These are phyloP conservation scores for Dascyllus trimaculatus DNA, from an alignment of 2,113 vertebrate species.

Conservation along the genomic window DNA sequence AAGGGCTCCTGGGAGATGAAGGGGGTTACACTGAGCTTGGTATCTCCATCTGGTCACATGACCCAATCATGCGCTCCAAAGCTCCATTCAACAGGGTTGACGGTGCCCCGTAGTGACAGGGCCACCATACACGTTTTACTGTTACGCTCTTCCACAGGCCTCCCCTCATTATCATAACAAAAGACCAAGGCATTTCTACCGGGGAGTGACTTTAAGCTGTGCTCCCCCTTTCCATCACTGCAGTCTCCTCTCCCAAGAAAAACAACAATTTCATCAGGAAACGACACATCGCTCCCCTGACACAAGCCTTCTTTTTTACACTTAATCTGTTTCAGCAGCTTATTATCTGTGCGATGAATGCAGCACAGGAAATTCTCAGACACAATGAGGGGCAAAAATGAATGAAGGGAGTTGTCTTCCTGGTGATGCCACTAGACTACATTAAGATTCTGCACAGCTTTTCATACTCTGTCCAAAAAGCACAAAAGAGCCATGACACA, in stretches of 20 bases:
- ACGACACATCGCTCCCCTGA: conserved; percentile 26
- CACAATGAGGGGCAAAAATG: not conserved
- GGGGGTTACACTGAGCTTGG: conserved; percentile 63
- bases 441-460: conserved; percentile 58
- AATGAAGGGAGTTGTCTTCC: conserved; percentile 6
- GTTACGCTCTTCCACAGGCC: conserved; percentile 74
- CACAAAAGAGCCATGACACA: conserved; percentile 4
- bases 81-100: conserved; percentile 66
- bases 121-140: conserved; percentile 72
- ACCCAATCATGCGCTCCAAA: conserved; percentile 75
- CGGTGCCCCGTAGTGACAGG: conserved; percentile 62
- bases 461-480: conserved; percentile 27
- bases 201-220: conserved; percentile 73
- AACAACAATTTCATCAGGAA: conserved; percentile 65
- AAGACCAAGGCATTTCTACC: conserved; percentile 73
- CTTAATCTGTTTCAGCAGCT: conserved; percentile 42
- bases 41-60: conserved; percentile 79
- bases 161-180: conserved; percentile 83
- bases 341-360: conserved; percentile 50
- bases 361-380: conserved; percentile 41
- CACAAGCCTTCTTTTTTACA: conserved; percentile 42
- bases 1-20: conserved; percentile 78
- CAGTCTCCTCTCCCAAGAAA: conserved; percentile 48
- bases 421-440: conserved; percentile 16
- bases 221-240: conserved; percentile 7